phyloP scores from a whole-genome alignment of 2,888 invertebrate species.

The Rhingia rostrata region DNA sequence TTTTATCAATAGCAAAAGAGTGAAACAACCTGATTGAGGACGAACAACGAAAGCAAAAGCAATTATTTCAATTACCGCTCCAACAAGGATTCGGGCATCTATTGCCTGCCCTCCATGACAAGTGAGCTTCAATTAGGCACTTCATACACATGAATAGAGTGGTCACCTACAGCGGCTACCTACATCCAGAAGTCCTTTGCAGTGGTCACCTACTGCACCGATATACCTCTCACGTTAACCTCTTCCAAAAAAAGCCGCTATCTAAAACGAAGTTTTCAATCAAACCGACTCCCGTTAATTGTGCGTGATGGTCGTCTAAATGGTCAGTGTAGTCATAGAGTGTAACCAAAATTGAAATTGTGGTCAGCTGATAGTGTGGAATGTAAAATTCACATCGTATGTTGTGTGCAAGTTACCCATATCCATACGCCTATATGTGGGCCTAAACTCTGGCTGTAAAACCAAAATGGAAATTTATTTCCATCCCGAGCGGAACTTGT shows the following conservation, averaged over 20 bases:
- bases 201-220: conserved; percentile 1
- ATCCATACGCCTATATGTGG: background rate
- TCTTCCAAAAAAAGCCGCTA: background rate
- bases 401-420: background rate
- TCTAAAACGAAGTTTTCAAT: conserved; percentile 36
- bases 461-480: conserved; percentile 33
- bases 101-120: background rate
- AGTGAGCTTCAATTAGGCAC: conserved; percentile 13
- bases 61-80: conserved; percentile 20
- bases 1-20: background rate
- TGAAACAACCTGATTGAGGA: background rate
- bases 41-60: background rate
- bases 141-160: background rate
- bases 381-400: conserved; percentile 2
- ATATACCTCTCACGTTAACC: background rate
- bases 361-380: conserved; percentile 26
- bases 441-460: conserved; percentile 1
- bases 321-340: conserved; percentile 19
- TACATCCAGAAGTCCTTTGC: background rate
- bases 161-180: background rate
- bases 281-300: conserved; percentile 41
- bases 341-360: conserved; percentile 58
- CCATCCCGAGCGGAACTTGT: conserved; percentile 27
- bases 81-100: background rate
- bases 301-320: conserved; percentile 49